A percentile compares a stretch with the other conserved stretches of the same genome.
Conservation (phyloP, 2,113 vertebrate species). For the Istiophorus platypterus region DNA sequence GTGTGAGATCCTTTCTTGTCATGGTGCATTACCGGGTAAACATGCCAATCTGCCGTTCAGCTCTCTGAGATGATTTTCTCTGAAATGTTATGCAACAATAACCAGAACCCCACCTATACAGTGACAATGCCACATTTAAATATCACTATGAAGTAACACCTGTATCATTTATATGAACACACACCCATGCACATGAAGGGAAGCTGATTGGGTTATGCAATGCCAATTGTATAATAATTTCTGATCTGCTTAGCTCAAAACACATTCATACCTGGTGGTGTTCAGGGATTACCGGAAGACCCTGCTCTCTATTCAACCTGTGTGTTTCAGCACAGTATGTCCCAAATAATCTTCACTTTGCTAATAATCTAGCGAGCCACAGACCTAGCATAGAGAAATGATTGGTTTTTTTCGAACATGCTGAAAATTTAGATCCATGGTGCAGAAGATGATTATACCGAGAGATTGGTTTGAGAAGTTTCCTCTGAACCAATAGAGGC, state of each 20-base stretch:
- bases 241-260: constrained; percentile 58
- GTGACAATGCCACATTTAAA: neutral
- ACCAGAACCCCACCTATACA: constrained; percentile 30
- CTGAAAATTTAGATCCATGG: no score
- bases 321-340: constrained; percentile 29
- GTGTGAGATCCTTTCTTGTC: constrained; percentile 7
- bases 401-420: neutral
- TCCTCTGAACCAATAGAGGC: neutral
- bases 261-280: constrained; percentile 42
- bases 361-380: neutral
- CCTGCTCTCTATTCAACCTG: constrained; percentile 13
- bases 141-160: constrained; percentile 12
- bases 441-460: neutral
- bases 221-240: constrained; percentile 61
- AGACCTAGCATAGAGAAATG: neutral
- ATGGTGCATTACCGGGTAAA: constrained; percentile 7
- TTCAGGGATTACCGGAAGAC: constrained; percentile 54
- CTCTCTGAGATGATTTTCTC: constrained; percentile 16
- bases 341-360: constrained; percentile 17
- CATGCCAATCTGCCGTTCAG: constrained; percentile 24
- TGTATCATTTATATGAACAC: constrained; percentile 9
- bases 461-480: neutral
- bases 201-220: constrained; percentile 49
- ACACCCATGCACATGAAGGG: constrained; percentile 7
- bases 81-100: constrained; percentile 63